Base-by-base conservation (phyloP, 1,140 invertebrate species). In the Polyergus mexicanus region DNA sequence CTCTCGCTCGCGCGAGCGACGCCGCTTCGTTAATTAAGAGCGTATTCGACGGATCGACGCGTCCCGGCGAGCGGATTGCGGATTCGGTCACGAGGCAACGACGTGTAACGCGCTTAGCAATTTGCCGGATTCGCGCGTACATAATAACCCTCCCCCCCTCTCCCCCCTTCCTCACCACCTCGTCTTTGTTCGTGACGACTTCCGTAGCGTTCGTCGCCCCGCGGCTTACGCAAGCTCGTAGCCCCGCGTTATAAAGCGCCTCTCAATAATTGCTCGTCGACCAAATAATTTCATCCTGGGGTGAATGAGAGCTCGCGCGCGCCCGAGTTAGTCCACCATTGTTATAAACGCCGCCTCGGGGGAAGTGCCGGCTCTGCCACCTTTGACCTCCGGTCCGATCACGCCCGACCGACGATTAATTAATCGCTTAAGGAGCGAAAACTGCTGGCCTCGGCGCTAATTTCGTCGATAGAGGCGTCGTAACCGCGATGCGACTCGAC, bases 201-300 rank as follows among this genome's bases (percentile, higher is more conserved):
- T 56, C 47, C 71, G 41, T 72, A 44, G n/a, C 71, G 63, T 22
- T 58, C 35, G 54, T 71, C 71, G 87, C 84, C 84, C 72, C 69
- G 87, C 77, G 84, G 88, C 84, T 86, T 86, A 83, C 32, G 1
- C 84, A 78, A 78, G 87, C 85, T 32, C 32, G 4, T 5, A 89
- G 22, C 58, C 44, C 44, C 74, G 54, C 78, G 85, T 89, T 89
- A 87, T 85, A 89, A 89, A 89, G 85, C 85, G 77, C 54, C 78
- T 84, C 88, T 87, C 85, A 89, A 87, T 89, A 89, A 89, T 89
- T 89, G 88, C 78, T 88, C 88, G 89, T 84, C 80, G 88, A 89
- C 88, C 88, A 89, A 89, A 89, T 89, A 89, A 89, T 89, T 89
- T 87, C 85, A 89, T 89, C 78, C 76, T 47, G 19, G 47, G n/a